Evolutionary conservation across 2,888 invertebrate species (phyloP).

Genomic region (Hedya salicella): DNA sequence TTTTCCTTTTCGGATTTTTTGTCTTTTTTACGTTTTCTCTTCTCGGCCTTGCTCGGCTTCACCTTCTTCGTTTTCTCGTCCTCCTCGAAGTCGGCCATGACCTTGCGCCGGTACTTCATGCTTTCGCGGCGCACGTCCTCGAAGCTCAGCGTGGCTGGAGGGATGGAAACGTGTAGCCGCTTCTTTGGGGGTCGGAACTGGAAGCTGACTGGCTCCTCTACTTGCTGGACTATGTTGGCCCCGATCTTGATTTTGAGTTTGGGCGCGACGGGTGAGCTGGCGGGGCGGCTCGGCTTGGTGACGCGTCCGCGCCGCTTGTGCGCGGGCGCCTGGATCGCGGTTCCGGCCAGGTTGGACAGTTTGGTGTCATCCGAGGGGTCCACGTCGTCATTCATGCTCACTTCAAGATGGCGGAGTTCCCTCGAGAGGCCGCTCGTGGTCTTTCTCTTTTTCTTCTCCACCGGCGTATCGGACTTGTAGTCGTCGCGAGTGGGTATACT

Average conservation of each 20-base stretch:
- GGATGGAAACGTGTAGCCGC: conserved; percentile 85
- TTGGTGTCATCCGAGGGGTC: conserved; percentile 73
- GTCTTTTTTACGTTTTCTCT: conserved; percentile 82
- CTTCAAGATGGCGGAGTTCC: conserved; percentile 87
- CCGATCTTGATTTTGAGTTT: conserved; percentile 93
- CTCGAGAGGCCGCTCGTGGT: conserved; percentile 81
- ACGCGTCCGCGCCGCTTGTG: conserved; percentile 70
- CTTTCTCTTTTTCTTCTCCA: conserved; percentile 89
- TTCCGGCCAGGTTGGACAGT: conserved; percentile 58
- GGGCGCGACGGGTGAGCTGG: conserved; percentile 80
- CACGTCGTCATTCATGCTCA: conserved; percentile 83
- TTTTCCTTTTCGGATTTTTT: conserved; percentile 84
- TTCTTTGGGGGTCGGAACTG: conserved; percentile 92
- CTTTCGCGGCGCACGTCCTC: conserved; percentile 93
- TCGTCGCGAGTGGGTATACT: conserved; percentile 94
- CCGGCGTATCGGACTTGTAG: conserved; percentile 88
- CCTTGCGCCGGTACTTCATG: conserved; percentile 93
- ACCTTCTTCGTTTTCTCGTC: conserved; percentile 84
- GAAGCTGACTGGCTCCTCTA: conserved; percentile 79
- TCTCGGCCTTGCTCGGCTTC: conserved; percentile 73
- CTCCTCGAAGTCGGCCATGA: conserved; percentile 93
- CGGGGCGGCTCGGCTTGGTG: conserved; percentile 59
- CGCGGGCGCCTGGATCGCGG: conserved; percentile 48
- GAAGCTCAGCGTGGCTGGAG: conserved; percentile 87
- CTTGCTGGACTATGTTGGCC: conserved; percentile 82